Base-by-base conservation (phyloP, 2,888 invertebrate species). In the Tenthredo mesomela region DNA sequence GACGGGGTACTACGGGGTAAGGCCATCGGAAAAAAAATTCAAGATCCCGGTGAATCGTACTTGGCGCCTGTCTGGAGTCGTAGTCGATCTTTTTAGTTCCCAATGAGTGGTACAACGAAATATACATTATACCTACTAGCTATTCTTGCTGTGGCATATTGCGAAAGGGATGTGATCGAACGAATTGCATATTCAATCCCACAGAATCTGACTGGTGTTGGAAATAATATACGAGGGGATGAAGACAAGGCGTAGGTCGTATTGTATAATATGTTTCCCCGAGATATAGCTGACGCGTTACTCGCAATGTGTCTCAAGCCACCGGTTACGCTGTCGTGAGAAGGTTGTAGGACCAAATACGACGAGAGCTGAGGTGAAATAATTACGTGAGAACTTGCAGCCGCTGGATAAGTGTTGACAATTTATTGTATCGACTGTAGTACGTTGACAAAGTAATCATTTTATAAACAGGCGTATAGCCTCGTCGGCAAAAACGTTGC, bases 41-140 rank as follows among this genome's bases (percentile, higher is more conserved):
- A 61, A 80, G 58, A 58, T 80, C 80, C 58, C 80, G 61, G 25
- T 40, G 33, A 54, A 50, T 77, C 77, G 77, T 54, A 77, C 54
- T 50, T n/a, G 77, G 77, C 77, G 47, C 54, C n/a, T 61, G 37
- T 80, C 54, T 33, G 61, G 61, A 61, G 54, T 33, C 67, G 25
- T 61, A 40, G 18, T 18, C 80, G 37, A 80, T 80, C 71, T 58
- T 21, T 54, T 80, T 25, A 15, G 12, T 33, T 77, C 25, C 77
- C 50, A 54, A 50, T 50, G 54, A 15, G 47, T 54, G 77, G 7
- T 50, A n/a, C 50, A 50, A 50, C 29, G 77, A 77, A 33, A 50
- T 33, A 25, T 71, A 71, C 21, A 65, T 29, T 12, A 37, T 7
- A 37, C 37, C 37, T 37, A 65, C 54, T n/a, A 7, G 54, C 33